These are phyloP conservation scores for Galbula dea DNA, from an alignment of 2,113 vertebrate genomes.

Conservation along the genomic window DNA sequence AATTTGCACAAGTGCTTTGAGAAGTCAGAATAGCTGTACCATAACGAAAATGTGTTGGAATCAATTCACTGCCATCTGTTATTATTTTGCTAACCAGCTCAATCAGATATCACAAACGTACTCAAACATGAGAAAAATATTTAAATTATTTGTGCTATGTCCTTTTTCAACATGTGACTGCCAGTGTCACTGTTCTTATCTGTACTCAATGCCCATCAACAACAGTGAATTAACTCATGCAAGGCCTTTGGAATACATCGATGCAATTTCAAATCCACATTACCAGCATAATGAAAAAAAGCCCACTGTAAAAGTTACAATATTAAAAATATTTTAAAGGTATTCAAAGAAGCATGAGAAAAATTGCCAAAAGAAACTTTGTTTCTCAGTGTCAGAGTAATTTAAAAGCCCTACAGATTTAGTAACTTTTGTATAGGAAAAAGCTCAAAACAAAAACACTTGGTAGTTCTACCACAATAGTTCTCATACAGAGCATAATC, in stretches of 20 bases:
- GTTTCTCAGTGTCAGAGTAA: background rate
- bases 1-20: background rate
- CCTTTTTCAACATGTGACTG: background rate
- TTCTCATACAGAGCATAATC: background rate
- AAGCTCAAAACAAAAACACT: background rate
- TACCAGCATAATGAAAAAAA: background rate
- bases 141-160: slow-evolving; percentile 36
- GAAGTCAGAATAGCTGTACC: background rate
- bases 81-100: slow-evolving; percentile 58
- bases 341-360: background rate
- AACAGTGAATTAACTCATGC: background rate
- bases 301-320: background rate
- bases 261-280: background rate
- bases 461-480: background rate
- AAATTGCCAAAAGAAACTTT: background rate
- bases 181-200: background rate
- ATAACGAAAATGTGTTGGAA: slow-evolving; percentile 21
- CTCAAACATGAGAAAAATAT: slow-evolving; percentile 61
- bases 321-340: background rate
- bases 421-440: background rate
- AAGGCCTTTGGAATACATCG: background rate
- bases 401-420: background rate
- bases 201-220: background rate
- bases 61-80: slow-evolving; percentile 65
- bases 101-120: slow-evolving; percentile 63